Conservation (phyloP, 2,888 invertebrate genomes). For the Dasypogon diadema region DNA sequence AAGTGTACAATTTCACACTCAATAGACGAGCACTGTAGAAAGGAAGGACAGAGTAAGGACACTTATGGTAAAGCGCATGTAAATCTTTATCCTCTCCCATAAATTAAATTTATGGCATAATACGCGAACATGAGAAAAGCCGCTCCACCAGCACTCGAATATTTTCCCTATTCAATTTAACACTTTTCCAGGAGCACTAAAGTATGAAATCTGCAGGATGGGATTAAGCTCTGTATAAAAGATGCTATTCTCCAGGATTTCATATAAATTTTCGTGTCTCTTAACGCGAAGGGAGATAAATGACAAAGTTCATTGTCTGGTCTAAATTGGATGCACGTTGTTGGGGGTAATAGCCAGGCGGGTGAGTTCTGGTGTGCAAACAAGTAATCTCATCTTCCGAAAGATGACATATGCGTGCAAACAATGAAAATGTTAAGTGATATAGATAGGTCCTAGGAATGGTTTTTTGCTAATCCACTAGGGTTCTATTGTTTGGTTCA, state of each 20-base stretch:
- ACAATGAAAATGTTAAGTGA: constrained; percentile 59
- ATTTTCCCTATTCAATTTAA: constrained; percentile 26
- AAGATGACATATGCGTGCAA: constrained; percentile 55
- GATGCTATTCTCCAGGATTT: constrained; percentile 6
- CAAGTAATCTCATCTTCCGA: constrained; percentile 45
- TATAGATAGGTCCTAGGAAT: constrained; percentile 57
- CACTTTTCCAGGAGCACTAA: constrained; percentile 23
- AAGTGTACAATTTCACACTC: constrained; percentile 49
- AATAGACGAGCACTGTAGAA: constrained; percentile 11
- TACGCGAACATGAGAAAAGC: constrained; percentile 47
- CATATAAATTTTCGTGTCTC: constrained; percentile 33
- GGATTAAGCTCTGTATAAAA: constrained; percentile 40
- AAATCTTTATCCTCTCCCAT: constrained; percentile 38
- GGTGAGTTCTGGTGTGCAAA: constrained; percentile 24
- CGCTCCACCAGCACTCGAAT: constrained; percentile 1
- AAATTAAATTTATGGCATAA: constrained; percentile 49
- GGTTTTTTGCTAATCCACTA: constrained; percentile 44
- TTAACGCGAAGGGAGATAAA: constrained; percentile 6
- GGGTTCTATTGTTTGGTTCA: constrained; percentile 52
- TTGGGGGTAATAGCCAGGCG: constrained; percentile 1
- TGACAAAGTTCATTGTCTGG: constrained; percentile 41
- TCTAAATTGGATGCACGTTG: constrained; percentile 21
- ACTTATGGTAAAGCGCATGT: constrained; percentile 17
- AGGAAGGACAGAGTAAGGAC: not conserved
- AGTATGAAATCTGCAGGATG: constrained; percentile 40